Percentiles rank a stretch among this genome's conserved stretches.
Evolutionary conservation across 2,113 vertebrate genomes (phyloP).

Genomic region (Sardina pilchardus): DNA sequence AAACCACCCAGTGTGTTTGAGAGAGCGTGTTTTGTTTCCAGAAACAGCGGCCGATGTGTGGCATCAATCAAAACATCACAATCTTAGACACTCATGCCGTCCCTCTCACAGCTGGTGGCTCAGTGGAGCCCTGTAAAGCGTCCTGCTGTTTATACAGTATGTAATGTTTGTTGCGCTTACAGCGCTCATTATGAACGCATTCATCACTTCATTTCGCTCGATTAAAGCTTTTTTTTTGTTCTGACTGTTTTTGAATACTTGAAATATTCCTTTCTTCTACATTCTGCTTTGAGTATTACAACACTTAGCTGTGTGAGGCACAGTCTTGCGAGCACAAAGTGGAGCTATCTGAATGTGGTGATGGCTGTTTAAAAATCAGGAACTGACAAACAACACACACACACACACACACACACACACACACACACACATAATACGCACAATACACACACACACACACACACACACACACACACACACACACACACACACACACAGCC

Average conservation of each 20-base stretch:
- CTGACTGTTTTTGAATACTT: neutral
- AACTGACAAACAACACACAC: too few relatives aligned
- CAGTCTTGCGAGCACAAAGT: neutral
- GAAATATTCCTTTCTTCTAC: neutral
- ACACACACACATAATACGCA: too few relatives aligned
- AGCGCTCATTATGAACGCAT: neutral
- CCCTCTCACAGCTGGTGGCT: neutral
- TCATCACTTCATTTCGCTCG: neutral
- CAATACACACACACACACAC: too few relatives aligned
- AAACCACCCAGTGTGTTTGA: neutral
- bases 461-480: too few relatives aligned
- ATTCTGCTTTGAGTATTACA: neutral
- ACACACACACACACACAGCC: neutral
- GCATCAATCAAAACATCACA: neutral
- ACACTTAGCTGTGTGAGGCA: neutral
- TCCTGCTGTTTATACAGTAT: too few relatives aligned
- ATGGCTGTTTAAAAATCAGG: too few relatives aligned
- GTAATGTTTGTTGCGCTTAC: neutral
- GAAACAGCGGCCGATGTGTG: neutral
- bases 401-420: too few relatives aligned
- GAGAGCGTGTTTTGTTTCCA: neutral
- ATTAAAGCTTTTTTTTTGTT: neutral
- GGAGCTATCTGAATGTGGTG: neutral
- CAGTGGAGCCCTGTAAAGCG: neutral
- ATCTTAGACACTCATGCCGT: neutral